Base-by-base conservation (phyloP, 2,888 invertebrate genomes). In the Lypha dubia region DNA sequence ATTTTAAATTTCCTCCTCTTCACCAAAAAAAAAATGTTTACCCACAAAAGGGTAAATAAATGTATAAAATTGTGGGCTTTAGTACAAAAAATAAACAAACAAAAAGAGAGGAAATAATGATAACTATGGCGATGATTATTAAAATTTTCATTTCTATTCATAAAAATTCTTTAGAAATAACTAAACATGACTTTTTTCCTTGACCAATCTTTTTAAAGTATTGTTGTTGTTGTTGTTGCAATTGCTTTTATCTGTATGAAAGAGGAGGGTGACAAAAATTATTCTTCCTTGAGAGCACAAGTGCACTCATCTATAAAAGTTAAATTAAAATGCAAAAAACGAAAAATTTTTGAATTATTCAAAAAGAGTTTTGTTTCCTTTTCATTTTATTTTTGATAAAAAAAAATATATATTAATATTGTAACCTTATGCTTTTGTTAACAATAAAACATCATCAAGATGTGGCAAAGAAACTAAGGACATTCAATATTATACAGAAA, bases 261-360 rank as follows among this genome's bases (percentile, higher is more conserved):
- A 5, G 5, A 17, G 20, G 53, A 60, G 82, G 71, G 77, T 67
- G 65, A 83, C 76, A 73, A 65, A 79, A 79, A 74, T 83, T 74
- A 74, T 83, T 74, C 63, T 58, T 62, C 51, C 77, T 83, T 79
- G 73, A 79, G 49, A 79, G 46, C 83, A 83, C 79, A 83, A 83
- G 62, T 74, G 60, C 79, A 83, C 77, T 83, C 83, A 63, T 73
- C 62, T 28, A 83, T 62, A 79, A 89, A 89, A 89, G 88, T 89
- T 89, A 89, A 89, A 90, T 89, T 89, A 89, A 89, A 89, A 89
- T 89, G 87, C 88, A 87, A 87, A 79, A 73, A 79, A 38, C 17
- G 32, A 89, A 90, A 88, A 88, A n/a, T n/a, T 86, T 88, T 88
- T 90, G 89, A 89, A 90, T 89, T 87, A 90, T 89, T 89, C 89